Base-by-base conservation (phyloP, 2,888 invertebrate genomes). In the Eupeodes luniger region DNA sequence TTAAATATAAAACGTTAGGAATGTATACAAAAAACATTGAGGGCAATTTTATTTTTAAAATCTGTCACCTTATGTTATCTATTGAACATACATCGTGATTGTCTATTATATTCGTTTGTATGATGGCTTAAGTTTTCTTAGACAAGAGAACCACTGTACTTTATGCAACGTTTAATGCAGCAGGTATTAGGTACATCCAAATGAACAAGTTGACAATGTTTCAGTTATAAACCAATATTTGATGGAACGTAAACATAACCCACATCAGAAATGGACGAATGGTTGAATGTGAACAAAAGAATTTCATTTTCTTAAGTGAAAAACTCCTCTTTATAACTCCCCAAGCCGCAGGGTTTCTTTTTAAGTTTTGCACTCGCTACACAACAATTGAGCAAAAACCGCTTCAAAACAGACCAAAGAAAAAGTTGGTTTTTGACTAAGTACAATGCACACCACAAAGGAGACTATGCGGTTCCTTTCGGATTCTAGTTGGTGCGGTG, bases 381-480 rank as follows among this genome's bases (percentile, higher is more conserved):
- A 72, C 16, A 59, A 62, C 70, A 85, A 85, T 76, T 80, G 75
- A 59, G 59, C 61, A 79, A 78, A 70, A 78, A 44, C 49, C 53
- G 49, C 19, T 80, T 27, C 27, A 51, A 76, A 76, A 75, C n/a
- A 69, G 34, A 62, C 34, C 36, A 61, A 69, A 57, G 40, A 61
- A 57, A 55, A 55, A 49, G 69, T 57, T 64, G 6, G 40, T 27
- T 70, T 69, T 64, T 61, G 44, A 27, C 40, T 51, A 34, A 84
- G 67, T 59, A 76, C 81, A 85, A 77, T 72, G 16, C 53, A 47
- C 16, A 78, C 77, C 84, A 36, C 85, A 81, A 57, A 34, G 49
- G 75, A 44, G 69, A 67, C 49, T 85, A 67, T 67, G 84, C 61
- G 84, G 84, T 80, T 76, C 62, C 70, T 85, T 81, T 80, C 75